phyloP scores from a whole-genome alignment of 2,113 vertebrate genomes.

The Neotoma lepida region DNA sequence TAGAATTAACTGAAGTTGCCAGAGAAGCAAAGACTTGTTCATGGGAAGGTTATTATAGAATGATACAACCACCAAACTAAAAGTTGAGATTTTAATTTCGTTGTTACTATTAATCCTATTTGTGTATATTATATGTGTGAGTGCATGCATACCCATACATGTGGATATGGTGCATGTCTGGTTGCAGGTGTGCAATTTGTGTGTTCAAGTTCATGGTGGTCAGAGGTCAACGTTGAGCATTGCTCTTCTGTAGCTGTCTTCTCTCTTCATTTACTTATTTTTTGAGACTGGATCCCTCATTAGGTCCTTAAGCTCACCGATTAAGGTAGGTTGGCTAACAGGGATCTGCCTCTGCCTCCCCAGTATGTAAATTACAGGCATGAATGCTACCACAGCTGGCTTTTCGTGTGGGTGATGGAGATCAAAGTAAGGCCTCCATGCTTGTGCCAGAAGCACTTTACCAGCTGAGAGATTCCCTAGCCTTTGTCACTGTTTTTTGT shows the following conservation, averaged over 20 bases:
- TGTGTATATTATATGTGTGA: too few species aligned
- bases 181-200: too few species aligned
- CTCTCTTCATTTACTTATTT: background rate
- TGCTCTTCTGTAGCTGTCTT: background rate
- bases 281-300: too few species aligned
- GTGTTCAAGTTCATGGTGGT: background rate
- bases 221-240: too few species aligned
- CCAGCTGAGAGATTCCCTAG: background rate
- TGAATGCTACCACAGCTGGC: background rate
- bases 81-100: slow-evolving; percentile 19
- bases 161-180: background rate
- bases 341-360: background rate
- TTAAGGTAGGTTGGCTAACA: background rate
- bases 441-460: too few species aligned
- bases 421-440: background rate
- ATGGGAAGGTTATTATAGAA: background rate
- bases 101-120: background rate
- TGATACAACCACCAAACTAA: background rate
- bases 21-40: background rate
- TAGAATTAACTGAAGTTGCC: background rate
- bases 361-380: too few species aligned
- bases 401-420: background rate
- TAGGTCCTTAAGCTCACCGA: background rate
- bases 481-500: background rate
- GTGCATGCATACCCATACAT: too few species aligned